Base-by-base conservation (phyloP, 2,113 vertebrate species). In the Balaeniceps rex region DNA sequence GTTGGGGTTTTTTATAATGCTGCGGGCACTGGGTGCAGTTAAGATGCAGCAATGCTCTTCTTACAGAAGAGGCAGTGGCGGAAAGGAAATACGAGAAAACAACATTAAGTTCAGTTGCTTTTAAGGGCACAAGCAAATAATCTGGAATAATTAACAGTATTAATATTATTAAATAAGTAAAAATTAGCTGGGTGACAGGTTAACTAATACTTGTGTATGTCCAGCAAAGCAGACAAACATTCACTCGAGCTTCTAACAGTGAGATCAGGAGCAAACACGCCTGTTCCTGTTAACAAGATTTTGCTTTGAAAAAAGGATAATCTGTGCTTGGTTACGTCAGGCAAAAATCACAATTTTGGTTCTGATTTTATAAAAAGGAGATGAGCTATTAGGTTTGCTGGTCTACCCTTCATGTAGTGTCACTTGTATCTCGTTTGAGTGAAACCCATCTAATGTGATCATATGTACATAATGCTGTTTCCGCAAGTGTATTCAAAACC, bases 251-350 rank as follows among this genome's bases (percentile, higher is more conserved):
- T 89, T 95, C 42, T 57, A 54, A 78, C 8, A 51, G 78, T 66
- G 87, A 83, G 61, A 63, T 71, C 49, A 36, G 58, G 95, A 95
- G 75, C 82, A 95, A 85, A 92, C 36, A 12, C 83, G 44, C 77
- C 58, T 90, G 54, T 94, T 94, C 95, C 95, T 88, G 79, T 88
- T 93, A 75, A 78, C 64, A 83, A 47, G 58, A 85, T 88, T 89
- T 97, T 96, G 66, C 83, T 91, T 87, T 72, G 85, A 87, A 94
- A 87, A 79, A 47, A 87, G 75, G 86, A 74, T 87, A 93, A 52
- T 94, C 70, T 83, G 82, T 94, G 52, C 93, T 97, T 96, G 60
- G 85, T 94, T 97, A 95, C 78, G 72, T 81, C 85, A 91, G 66
- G 72, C 82, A 97, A 97, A 97, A 97, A 92, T 90, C 38, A 60